phyloP scores from a whole-genome alignment of 2,113 vertebrate genomes.

The Brachirus orientalis region DNA sequence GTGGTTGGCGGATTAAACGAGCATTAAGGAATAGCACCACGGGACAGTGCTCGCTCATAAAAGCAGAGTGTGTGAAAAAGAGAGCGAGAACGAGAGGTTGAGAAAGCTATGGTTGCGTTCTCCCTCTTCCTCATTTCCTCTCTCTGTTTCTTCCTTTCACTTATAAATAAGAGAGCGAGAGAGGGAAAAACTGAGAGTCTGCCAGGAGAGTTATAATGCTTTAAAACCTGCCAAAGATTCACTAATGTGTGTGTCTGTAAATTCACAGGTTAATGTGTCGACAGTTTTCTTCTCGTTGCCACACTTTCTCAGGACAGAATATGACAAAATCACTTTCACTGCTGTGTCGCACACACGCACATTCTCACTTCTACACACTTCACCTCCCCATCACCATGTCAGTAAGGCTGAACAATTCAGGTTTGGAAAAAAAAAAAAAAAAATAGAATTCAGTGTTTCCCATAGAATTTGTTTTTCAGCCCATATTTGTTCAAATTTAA shows the following conservation, averaged over 20 bases:
- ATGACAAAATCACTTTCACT: constrained; percentile 45
- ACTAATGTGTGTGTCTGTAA: constrained; percentile 76
- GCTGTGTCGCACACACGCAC: constrained; percentile 34
- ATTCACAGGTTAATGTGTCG: constrained; percentile 73
- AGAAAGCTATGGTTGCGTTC: constrained; percentile 47
- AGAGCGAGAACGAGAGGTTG: constrained; percentile 46
- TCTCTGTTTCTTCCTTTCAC: constrained; percentile 22
- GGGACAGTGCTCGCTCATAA: constrained; percentile 70
- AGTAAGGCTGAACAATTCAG: too few relatives aligned
- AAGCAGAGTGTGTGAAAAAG: constrained; percentile 58
- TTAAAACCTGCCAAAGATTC: constrained; percentile 74
- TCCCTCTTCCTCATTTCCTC: constrained; percentile 5
- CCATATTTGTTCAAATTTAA: too few relatives aligned
- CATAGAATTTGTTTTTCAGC: too few relatives aligned
- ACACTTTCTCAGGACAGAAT: constrained; percentile 41
- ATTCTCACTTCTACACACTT: neutral
- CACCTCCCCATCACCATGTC: too few relatives aligned
- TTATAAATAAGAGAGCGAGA: constrained; percentile 18
- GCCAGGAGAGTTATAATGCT: constrained; percentile 79
- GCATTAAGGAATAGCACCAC: constrained; percentile 66
- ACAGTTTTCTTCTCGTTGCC: constrained; percentile 28
- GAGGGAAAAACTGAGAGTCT: constrained; percentile 57
- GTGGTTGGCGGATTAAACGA: constrained; percentile 71
- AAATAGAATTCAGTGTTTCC: too few relatives aligned
- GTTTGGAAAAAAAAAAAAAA: too few relatives aligned